Evolutionary conservation across 2,888 invertebrate genomes (phyloP).

Genomic region (Erynnis tages): DNA sequence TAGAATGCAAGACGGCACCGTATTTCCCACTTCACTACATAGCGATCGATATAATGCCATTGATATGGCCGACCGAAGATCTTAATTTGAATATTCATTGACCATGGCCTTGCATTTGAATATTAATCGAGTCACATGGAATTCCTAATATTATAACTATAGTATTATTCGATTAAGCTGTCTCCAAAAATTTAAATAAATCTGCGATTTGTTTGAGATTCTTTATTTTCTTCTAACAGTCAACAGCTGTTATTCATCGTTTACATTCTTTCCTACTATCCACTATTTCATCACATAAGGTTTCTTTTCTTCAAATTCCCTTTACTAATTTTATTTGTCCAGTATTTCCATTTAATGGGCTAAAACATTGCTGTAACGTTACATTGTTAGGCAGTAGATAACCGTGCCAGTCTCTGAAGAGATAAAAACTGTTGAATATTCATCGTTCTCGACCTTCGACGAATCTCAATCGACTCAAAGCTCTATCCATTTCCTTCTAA

Average conservation of each 20-base stretch:
- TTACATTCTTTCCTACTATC: too few relatives aligned
- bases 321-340: neutral
- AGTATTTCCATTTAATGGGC: neutral
- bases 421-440: constrained; percentile 24
- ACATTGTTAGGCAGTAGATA: constrained; percentile 2
- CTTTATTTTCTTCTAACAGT: too few relatives aligned
- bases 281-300: neutral
- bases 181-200: neutral
- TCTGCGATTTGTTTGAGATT: neutral
- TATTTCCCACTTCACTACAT: constrained; percentile 50
- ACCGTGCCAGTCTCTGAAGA: constrained; percentile 7
- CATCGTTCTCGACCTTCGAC: constrained; percentile 12
- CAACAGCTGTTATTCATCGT: too few relatives aligned
- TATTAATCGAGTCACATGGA: constrained; percentile 9
- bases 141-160: constrained; percentile 1
- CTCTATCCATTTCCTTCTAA: constrained; percentile 1
- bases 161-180: neutral
- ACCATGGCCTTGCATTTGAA: constrained; percentile 27
- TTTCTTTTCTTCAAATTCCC: neutral
- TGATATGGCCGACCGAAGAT: constrained; percentile 43
- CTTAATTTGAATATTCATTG: constrained; percentile 42
- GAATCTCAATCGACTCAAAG: constrained; percentile 9
- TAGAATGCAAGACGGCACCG: constrained; percentile 68
- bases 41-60: constrained; percentile 62
- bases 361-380: constrained; percentile 1